phyloP scores from a whole-genome alignment of 1,140 invertebrate genomes.

The Tetragnatha versicolor region DNA sequence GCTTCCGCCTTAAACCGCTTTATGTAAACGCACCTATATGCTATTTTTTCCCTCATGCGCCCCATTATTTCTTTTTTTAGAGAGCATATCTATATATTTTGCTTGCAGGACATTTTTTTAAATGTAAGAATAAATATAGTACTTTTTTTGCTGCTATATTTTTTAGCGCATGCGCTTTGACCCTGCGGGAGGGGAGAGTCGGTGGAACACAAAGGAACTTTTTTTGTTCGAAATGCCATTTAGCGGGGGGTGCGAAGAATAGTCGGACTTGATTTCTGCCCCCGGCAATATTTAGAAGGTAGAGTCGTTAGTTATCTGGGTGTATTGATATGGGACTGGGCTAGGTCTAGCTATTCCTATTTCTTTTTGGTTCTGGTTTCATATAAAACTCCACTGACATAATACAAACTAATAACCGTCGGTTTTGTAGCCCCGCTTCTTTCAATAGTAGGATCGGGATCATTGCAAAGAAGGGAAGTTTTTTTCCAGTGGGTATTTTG shows the following conservation, averaged over 20 bases:
- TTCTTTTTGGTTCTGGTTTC: too few species aligned
- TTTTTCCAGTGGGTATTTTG: too few species aligned
- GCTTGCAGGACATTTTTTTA: slow-evolving; percentile 37
- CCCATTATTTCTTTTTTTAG: slow-evolving; percentile 46
- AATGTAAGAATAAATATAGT: slow-evolving; percentile 53
- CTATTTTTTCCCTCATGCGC: neutral
- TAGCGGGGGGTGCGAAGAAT: slow-evolving; percentile 8
- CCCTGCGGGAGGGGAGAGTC: slow-evolving; percentile 5
- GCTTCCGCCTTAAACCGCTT: slow-evolving; percentile 55
- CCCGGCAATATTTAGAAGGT: slow-evolving; percentile 45
- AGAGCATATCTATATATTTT: slow-evolving; percentile 32
- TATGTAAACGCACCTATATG: slow-evolving; percentile 29
- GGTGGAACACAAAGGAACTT: slow-evolving; percentile 8
- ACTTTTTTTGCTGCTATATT: slow-evolving; percentile 27
- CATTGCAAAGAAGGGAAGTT: too few species aligned
- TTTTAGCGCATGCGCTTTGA: slow-evolving; percentile 45
- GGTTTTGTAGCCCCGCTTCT: too few species aligned
- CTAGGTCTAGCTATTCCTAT: too few species aligned
- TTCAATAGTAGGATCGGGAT: too few species aligned
- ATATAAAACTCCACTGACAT: too few species aligned
- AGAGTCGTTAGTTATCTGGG: slow-evolving; percentile 47
- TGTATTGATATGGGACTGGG: too few species aligned
- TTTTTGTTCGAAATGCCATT: slow-evolving; percentile 46
- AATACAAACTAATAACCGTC: too few species aligned
- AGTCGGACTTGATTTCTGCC: slow-evolving; percentile 17